Conservation (phyloP, 2,113 vertebrate species). For the Aptenodytes forsteri region DNA sequence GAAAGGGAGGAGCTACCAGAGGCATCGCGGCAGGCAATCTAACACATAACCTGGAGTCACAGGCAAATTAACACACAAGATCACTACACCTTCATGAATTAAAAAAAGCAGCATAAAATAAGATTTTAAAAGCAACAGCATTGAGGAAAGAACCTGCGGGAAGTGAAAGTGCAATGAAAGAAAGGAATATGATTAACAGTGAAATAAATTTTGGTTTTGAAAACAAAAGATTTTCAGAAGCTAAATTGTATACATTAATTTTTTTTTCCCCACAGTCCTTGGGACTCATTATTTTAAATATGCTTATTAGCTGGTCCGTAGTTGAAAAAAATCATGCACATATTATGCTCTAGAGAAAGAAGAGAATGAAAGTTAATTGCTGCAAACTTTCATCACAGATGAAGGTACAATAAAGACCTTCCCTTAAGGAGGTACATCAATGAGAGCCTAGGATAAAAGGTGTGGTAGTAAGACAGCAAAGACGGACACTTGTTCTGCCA, state of each 20-base stretch:
- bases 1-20: background rate
- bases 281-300: background rate
- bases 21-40: background rate
- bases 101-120: background rate
- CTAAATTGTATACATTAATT: background rate
- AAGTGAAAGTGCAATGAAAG: background rate
- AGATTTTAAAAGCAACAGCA: background rate
- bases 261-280: background rate
- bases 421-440: background rate
- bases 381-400: background rate
- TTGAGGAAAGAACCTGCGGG: background rate
- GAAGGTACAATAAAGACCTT: slow-evolving; percentile 15
- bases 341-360: background rate
- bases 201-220: background rate
- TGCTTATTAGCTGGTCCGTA: background rate
- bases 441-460: background rate
- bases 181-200: background rate
- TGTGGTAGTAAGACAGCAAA: background rate
- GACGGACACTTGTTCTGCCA: background rate
- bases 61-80: background rate
- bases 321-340: background rate
- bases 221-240: background rate
- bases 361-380: slow-evolving; percentile 2
- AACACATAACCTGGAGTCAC: background rate
- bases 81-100: background rate